Evolutionary conservation across 2,113 vertebrate genomes (phyloP), one percentile per base, ranked within the genome.

Genomic region (Sylvia atricapilla): DNA sequence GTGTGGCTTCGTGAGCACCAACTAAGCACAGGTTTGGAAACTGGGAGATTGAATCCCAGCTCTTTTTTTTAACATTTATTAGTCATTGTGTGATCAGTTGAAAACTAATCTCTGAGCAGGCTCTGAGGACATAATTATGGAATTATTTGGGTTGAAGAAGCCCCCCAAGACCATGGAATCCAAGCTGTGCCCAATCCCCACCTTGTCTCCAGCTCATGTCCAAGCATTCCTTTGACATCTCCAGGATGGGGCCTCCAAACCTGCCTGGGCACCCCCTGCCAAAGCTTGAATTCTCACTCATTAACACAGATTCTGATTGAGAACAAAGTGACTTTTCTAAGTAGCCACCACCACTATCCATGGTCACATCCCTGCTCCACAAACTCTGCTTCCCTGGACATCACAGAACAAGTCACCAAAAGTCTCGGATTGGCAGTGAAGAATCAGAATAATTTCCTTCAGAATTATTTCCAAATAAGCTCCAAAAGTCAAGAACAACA

Each of bases 201-300:
- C 47, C 21, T 35, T 23, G 17, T 41, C 14, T 14, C 6, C 14
- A 47, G 18, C 20, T 14, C 41, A 27, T 1, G 0, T 24, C 31
- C 76, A 73, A 6, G 13, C 1, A 9, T n/a, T 53, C 78, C 78
- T 39, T 25, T 20, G n/a, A 15, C 13, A n/a, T 3, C 39, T 47
- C 69, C 21, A 47, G 55, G 41, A 7, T 10, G 13, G 14, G 6
- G 3, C 31, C 30, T 62, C 63, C 41, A 63, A 11, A 55, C 24
- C n/a, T 35, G 9, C 20, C 39, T 68, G 53, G 9, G 46, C 28
- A 60, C 33, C 28, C 8, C 39, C 14, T 47, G 2, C 30, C 70
- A 62, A 2, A 4, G 31, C 6, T 23, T 15, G 15, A 47, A 7
- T 33, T 18, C 53, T 44, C 73, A 9, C 21, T 60, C 55, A 56